These are phyloP conservation scores for Drosophila kambysellisi DNA, from an alignment of 2,888 invertebrate genomes.

Conservation along the genomic window DNA sequence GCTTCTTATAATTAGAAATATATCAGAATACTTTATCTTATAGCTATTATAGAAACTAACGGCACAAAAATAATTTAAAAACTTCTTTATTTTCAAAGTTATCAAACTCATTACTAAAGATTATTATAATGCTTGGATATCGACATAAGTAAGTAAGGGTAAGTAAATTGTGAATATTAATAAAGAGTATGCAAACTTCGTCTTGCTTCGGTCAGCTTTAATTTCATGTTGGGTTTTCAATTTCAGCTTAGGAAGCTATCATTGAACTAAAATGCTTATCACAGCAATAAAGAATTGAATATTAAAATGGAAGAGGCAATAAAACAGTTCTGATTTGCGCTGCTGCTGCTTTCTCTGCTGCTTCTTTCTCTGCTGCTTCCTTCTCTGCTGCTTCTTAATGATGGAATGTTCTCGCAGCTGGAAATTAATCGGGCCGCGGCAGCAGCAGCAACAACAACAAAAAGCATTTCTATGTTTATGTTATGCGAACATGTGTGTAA, in stretches of 20 bases:
- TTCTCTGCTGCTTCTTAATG: neutral
- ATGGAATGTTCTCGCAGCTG: slow-evolving; percentile 79
- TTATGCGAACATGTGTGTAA: slow-evolving; percentile 48
- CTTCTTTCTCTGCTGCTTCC: slow-evolving; percentile 13
- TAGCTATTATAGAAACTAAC: neutral
- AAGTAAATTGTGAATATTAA: neutral
- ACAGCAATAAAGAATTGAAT: slow-evolving; percentile 54
- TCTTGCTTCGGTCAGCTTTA: accelerated
- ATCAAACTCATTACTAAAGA: neutral
- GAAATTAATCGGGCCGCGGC: slow-evolving; percentile 65
- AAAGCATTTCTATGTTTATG: slow-evolving; percentile 78
- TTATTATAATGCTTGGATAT: neutral
- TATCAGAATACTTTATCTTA: neutral
- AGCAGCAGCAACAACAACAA: slow-evolving; percentile 61
- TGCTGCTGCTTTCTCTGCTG: slow-evolving; percentile 2
- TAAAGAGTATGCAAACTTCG: slow-evolving; percentile 1
- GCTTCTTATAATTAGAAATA: neutral
- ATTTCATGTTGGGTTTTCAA: slow-evolving; percentile 28
- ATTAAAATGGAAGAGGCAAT: slow-evolving; percentile 30
- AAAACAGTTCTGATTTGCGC: slow-evolving; percentile 29
- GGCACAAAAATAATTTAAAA: neutral
- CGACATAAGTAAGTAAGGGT: neutral
- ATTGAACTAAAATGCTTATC: slow-evolving; percentile 61
- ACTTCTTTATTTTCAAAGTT: neutral
- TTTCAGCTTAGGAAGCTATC: slow-evolving; percentile 36